These are phyloP conservation scores for Iphiclides podalirius DNA, from an alignment of 2,888 invertebrate species.

Conservation along the genomic window DNA sequence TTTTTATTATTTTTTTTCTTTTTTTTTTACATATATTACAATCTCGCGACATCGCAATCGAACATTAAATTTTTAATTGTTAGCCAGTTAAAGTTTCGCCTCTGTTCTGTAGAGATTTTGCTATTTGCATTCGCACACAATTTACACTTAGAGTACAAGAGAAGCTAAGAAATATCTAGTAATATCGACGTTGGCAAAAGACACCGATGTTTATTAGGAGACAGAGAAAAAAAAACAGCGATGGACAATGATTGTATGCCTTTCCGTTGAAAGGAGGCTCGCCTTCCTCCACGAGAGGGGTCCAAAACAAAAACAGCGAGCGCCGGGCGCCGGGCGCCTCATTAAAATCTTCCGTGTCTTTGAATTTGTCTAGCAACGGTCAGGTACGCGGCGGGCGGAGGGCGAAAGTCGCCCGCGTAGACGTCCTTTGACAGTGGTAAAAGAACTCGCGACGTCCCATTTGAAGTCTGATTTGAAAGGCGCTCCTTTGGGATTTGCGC, in stretches of 20 bases:
- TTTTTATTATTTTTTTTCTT: background rate
- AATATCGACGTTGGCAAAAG: too few species aligned
- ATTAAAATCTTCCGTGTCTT: conserved; percentile 78
- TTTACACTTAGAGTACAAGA: too few species aligned
- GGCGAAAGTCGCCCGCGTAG: conserved; percentile 37
- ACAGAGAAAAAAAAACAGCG: conserved; percentile 2
- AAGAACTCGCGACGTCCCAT: conserved; percentile 44
- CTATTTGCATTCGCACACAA: too few species aligned
- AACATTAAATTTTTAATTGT: too few species aligned
- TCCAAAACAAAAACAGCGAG: conserved; percentile 64
- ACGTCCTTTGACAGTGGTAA: conserved; percentile 52
- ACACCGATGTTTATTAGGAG: conserved; percentile 5
- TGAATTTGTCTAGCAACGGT: conserved; percentile 72
- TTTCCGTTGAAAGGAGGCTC: conserved; percentile 25
- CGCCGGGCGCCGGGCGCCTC: conserved; percentile 59
- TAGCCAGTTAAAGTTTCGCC: too few species aligned
- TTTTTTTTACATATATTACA: background rate
- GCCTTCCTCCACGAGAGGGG: conserved; percentile 40
- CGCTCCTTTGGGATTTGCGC: conserved; percentile 14
- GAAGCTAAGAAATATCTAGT: too few species aligned
- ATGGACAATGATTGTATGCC: conserved; percentile 24
- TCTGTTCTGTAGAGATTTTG: too few species aligned
- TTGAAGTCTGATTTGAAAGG: conserved; percentile 34
- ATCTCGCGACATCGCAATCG: too few species aligned
- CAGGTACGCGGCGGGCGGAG: conserved; percentile 49